These are phyloP conservation scores for Trididemnum nubilum DNA, from an alignment of 23 tunicate genomes.

Conservation along the genomic window DNA sequence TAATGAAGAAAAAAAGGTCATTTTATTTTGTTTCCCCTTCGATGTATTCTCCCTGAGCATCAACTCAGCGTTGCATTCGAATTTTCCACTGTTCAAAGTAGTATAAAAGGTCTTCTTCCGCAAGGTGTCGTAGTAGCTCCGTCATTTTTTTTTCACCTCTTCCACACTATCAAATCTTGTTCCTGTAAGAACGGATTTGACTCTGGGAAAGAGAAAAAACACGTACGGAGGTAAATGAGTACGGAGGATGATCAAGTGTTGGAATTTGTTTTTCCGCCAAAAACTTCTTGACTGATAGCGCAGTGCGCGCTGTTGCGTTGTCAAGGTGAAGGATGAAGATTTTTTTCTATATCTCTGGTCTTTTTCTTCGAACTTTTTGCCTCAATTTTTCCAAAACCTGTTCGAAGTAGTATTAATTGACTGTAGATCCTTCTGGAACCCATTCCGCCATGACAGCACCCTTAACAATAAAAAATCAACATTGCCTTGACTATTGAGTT, in stretches of 20 bases:
- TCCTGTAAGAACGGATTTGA: no score
- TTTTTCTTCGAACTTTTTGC: no score
- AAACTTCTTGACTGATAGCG: no score
- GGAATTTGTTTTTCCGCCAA: no score
- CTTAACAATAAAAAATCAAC: constrained; percentile 15
- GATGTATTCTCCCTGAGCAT: constrained; percentile 22
- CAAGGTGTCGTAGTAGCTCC: no score
- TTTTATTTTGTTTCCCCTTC: no score
- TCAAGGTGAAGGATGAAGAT: background rate
- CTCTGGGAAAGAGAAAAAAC: constrained; percentile 10
- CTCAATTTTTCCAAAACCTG: background rate
- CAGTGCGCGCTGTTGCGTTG: constrained; percentile 25
- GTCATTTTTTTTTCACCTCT: background rate
- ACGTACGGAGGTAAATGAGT: constrained; percentile 1
- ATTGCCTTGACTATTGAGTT: constrained; percentile 10
- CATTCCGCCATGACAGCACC: constrained; percentile 3
- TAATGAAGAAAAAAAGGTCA: no score
- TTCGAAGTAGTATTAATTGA: constrained; percentile 12
- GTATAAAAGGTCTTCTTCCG: background rate
- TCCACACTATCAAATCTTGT: no score
- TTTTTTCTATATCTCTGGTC: background rate
- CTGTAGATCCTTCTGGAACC: constrained; percentile 16
- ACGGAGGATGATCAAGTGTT: no score
- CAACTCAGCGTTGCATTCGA: constrained; percentile 1
- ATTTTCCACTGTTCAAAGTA: constrained; percentile 2